These are phyloP conservation scores for Ibycter americanus DNA, from an alignment of 2,797 vertebrate genomes.

Conservation along the genomic window DNA sequence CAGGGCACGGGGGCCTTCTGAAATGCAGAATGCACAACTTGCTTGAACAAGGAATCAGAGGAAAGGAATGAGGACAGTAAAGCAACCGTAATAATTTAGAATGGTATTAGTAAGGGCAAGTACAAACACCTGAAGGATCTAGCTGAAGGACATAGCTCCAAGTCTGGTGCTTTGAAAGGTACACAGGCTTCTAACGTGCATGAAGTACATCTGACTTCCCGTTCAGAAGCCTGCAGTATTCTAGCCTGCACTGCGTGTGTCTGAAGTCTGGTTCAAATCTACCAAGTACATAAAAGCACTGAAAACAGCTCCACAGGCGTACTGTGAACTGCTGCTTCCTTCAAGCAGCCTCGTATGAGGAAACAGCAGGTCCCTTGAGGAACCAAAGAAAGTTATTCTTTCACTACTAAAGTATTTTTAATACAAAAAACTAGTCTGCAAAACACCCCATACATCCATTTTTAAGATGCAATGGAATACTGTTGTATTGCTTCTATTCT, in stretches of 20 bases:
- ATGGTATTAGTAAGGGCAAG: neutral
- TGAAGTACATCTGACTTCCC: rapidly evolving
- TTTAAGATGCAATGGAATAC: neutral
- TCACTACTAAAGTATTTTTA: neutral
- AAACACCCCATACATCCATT: neutral
- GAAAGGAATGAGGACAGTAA: neutral
- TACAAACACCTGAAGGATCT: neutral
- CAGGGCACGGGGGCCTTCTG: neutral
- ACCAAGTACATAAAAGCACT: neutral
- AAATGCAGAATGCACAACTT: neutral
- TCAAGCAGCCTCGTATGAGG: neutral
- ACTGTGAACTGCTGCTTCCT: neutral
- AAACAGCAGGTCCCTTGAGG: neutral
- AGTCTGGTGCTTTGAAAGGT: neutral
- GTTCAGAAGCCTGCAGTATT: rapidly evolving
- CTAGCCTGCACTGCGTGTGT: rapidly evolving
- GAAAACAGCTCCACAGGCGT: neutral
- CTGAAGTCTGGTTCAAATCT: neutral
- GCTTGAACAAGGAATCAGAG: neutral
- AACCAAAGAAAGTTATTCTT: neutral
- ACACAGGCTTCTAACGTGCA: neutral
- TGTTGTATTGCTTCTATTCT: neutral
- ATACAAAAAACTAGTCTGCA: neutral
- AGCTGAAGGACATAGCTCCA: neutral
- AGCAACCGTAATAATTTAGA: neutral